These are phyloP conservation scores for Rhopalosiphum maidis DNA, from an alignment of 1,140 invertebrate genomes.

Conservation along the genomic window DNA sequence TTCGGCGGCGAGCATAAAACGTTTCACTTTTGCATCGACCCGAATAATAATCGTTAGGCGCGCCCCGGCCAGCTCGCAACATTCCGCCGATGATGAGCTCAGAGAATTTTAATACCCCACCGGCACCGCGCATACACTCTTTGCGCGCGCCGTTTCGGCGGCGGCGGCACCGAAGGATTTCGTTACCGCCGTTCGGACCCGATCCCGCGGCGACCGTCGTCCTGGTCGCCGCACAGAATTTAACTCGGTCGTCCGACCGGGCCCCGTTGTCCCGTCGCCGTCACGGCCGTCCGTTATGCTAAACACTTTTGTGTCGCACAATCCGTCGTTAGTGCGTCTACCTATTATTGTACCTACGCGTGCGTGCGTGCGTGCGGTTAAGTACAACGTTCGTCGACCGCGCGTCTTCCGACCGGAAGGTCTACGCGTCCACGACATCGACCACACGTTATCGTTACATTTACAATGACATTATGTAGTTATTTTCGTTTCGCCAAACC, in stretches of 20 bases:
- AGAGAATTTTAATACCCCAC: background rate
- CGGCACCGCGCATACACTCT: background rate
- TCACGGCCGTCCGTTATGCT: background rate
- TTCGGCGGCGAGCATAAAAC: background rate
- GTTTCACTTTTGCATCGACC: constrained; percentile 12
- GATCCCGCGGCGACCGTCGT: background rate
- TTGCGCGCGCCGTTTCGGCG: background rate
- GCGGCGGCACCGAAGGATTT: background rate
- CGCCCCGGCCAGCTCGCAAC: background rate
- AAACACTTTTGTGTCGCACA: background rate
- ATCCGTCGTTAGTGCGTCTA: background rate
- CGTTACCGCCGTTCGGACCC: background rate
- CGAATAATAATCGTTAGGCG: background rate
- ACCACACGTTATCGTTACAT: background rate
- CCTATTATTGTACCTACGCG: no score
- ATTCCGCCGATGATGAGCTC: constrained; percentile 27
- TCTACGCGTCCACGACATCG: background rate
- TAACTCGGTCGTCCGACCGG: background rate
- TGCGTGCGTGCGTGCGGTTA: no score
- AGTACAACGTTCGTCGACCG: background rate
- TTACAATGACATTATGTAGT: no score
- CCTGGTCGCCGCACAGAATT: background rate
- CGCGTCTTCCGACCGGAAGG: background rate
- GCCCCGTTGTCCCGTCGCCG: background rate
- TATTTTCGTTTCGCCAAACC: background rate